Conservation (phyloP, 53 echinoderm and acorn worm genomes). For the Luidia sarsii region DNA sequence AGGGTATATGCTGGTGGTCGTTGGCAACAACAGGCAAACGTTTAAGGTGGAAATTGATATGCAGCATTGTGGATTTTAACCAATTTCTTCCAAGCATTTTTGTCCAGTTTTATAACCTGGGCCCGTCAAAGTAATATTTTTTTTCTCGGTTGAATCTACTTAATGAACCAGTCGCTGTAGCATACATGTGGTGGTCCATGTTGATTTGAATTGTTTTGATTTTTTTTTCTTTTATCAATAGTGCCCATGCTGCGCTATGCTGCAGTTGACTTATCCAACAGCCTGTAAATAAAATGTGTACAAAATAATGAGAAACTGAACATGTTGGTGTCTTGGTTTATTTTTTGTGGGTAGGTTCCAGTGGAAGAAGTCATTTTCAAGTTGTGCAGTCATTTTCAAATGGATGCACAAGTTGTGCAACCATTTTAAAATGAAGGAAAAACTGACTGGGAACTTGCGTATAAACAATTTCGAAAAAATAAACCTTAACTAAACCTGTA, state of each 20-base stretch:
- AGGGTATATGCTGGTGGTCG: background rate
- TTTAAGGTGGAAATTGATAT: background rate
- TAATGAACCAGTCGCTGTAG: background rate
- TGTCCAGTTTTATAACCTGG: background rate
- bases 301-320: no score
- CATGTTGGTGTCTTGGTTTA: no score
- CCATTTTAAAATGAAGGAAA: no score
- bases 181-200: no score
- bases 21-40: background rate
- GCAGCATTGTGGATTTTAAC: background rate
- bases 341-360: no score
- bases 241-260: slow-evolving; percentile 49
- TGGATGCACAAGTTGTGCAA: no score
- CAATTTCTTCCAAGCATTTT: background rate
- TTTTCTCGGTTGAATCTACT: slow-evolving; percentile 1
- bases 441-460: no score
- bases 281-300: slow-evolving; percentile 53
- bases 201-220: slow-evolving; percentile 2
- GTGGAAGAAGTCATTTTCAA: no score
- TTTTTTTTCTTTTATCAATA: slow-evolving; percentile 1
- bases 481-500: no score
- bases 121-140: background rate
- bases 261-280: slow-evolving; percentile 18
- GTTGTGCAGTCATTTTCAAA: no score
- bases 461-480: no score